These are phyloP conservation scores for Rhagonycha lutea DNA, from an alignment of 2,888 invertebrate species.

Conservation along the genomic window DNA sequence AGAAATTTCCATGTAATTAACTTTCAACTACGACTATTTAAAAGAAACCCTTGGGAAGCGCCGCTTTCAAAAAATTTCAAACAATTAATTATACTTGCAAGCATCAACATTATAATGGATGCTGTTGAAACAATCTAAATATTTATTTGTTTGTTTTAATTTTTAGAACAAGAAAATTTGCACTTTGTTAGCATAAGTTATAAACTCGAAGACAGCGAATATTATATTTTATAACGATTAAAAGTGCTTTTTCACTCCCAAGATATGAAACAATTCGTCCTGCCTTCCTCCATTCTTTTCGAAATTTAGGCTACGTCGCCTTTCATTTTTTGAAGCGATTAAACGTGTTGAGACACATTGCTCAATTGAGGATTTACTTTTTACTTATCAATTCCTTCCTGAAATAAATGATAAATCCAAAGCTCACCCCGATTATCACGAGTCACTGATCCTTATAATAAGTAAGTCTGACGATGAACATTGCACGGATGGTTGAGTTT, in stretches of 20 bases:
- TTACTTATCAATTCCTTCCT: not conserved
- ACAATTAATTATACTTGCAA: not conserved
- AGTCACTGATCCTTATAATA: not conserved
- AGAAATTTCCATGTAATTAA: constrained; percentile 57
- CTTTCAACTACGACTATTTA: constrained; percentile 44
- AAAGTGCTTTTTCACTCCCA: not conserved
- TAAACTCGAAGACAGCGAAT: not conserved
- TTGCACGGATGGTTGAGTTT: not conserved
- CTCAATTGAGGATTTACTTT: not conserved
- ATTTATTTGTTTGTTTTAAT: not conserved
- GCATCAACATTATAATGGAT: not conserved
- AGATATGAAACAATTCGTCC: not conserved
- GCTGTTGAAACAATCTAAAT: not conserved
- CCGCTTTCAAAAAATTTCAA: not conserved
- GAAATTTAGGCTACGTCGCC: not conserved
- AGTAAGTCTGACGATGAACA: not conserved
- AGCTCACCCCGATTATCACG: not conserved
- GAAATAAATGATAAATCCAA: not conserved
- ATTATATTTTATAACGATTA: not conserved
- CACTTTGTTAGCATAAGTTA: not conserved
- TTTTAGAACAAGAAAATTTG: not conserved
- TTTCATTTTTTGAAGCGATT: not conserved
- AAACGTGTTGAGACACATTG: not conserved
- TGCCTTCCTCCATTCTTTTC: not conserved
- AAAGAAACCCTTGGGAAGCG: not conserved